phyloP scores from a whole-genome alignment of 2,797 vertebrate genomes.

The Channallabes apus region DNA sequence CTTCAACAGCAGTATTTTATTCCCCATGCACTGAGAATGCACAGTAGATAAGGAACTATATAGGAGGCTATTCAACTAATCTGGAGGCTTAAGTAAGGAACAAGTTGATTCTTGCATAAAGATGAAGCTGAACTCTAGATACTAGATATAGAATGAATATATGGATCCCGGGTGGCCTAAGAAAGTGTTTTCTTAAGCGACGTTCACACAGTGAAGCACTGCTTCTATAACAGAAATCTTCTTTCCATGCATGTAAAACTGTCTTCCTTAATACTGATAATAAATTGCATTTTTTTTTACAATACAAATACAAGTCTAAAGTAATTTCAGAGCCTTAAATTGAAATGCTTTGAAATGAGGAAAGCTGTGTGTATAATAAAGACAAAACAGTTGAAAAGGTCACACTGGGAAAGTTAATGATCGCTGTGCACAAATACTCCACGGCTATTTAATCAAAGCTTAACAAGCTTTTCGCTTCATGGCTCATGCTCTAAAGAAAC shows the following conservation, averaged over 20 bases:
- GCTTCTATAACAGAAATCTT: neutral
- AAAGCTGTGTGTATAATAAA: conserved; percentile 6
- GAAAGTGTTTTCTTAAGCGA: neutral
- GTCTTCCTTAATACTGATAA: neutral
- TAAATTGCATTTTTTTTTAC: neutral
- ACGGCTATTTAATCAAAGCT: conserved; percentile 40
- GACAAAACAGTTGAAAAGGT: conserved; percentile 39
- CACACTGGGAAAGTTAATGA: conserved; percentile 27
- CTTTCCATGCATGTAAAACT: neutral
- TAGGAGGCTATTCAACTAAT: neutral
- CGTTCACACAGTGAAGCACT: neutral
- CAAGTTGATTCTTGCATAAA: neutral
- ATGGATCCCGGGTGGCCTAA: neutral
- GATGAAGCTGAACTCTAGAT: neutral
- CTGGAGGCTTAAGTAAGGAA: neutral
- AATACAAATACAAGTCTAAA: neutral
- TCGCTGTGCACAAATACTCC: conserved; percentile 28
- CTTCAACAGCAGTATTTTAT: neutral
- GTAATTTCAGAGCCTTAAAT: conserved; percentile 3
- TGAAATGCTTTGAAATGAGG: conserved; percentile 2
- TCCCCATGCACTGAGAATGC: neutral
- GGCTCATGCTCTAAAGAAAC: conserved; percentile 8
- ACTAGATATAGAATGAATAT: neutral
- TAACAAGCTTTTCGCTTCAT: conserved; percentile 16
- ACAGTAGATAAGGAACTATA: neutral